phyloP scores from a whole-genome alignment of 1,140 invertebrate genomes.

The Drosophila murphyi region DNA sequence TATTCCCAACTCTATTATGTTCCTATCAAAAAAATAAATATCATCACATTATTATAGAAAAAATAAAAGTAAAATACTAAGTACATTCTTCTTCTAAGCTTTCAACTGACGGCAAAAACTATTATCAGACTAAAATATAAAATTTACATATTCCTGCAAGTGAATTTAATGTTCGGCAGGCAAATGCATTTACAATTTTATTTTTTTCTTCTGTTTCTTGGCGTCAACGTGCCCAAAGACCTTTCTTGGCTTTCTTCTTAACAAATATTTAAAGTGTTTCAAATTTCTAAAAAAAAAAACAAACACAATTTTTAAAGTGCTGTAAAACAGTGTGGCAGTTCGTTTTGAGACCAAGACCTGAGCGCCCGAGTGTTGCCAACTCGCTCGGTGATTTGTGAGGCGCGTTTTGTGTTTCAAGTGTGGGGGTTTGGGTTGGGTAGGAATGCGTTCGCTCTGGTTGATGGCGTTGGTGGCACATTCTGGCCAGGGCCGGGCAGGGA shows the following conservation, averaged over 20 bases:
- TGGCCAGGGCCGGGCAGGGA: slow-evolving; percentile 52
- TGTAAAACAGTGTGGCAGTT: slow-evolving; percentile 36
- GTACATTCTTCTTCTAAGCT: too few species aligned
- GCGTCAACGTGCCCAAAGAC: slow-evolving; percentile 72
- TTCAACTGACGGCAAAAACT: too few species aligned
- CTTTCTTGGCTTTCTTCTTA: slow-evolving; percentile 56
- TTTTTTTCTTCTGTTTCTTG: slow-evolving; percentile 33
- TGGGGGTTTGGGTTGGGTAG: background rate
- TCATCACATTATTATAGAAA: too few species aligned
- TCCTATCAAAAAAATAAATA: too few species aligned
- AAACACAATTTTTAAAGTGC: slow-evolving; percentile 40
- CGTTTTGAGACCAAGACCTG: slow-evolving; percentile 23
- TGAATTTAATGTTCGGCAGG: background rate
- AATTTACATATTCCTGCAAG: background rate
- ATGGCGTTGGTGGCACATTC: background rate
- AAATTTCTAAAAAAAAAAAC: slow-evolving; percentile 54
- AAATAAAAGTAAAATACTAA: too few species aligned
- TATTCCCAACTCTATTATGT: too few species aligned
- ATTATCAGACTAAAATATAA: too few species aligned
- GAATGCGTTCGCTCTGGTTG: background rate
- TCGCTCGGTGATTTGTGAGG: slow-evolving; percentile 69
- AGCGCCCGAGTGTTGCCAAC: slow-evolving; percentile 70
- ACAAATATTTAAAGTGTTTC: slow-evolving; percentile 82
- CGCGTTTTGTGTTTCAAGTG: slow-evolving; percentile 56
- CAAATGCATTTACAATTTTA: slow-evolving; percentile 15